Evolutionary conservation across 2,888 invertebrate genomes (phyloP), one percentile per base, ranked within the genome.

Genomic region (Ecdyonurus torrentis): DNA sequence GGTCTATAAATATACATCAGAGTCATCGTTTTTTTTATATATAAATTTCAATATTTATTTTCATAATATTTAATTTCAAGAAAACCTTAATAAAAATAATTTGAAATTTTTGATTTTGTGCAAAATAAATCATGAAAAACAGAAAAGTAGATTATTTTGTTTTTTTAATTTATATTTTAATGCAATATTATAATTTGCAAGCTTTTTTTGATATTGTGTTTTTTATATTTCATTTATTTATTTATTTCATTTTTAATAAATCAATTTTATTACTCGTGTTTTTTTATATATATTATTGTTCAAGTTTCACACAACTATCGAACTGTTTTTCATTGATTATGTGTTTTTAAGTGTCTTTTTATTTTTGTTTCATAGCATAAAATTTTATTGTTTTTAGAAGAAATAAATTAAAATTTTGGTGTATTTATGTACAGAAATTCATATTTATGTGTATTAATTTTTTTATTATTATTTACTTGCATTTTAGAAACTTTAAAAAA

Each of bases 71-170:
- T n/a, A n/a, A n/a, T n/a, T n/a, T 62, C 61, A 65, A 64, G 63
- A 52, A 61, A 66, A 60, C 65, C 23, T 65, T 66, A 67, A 66
- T 66, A 68, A 67, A 67, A 68, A 69, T 63, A 65, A 65, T 61
- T 65, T 65, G 60, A 65, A 64, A 66, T 37, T 10, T 37, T 15
- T 37, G 37, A 10, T 5, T 37, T 10, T 37, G 5, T 37, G 37
- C 37, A 37, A 37, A 37, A 15, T 37, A 37, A 37, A 10, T 37
- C 37, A 37, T 37, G 37, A 37, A 37, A 37, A 37, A 37, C 37
- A 37, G 37, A 5, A 5, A 37, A 15, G 37, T 15, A 10, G 15
- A 15, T 15, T 37, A 10, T 37, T 15, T n/a, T 59, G 24, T 24
- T 24, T 59, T 25, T 18, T 2, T 58, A 23, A 22, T 23, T 58